Conservation (phyloP, 2,888 invertebrate genomes). For the Napeogenes sylphis region DNA sequence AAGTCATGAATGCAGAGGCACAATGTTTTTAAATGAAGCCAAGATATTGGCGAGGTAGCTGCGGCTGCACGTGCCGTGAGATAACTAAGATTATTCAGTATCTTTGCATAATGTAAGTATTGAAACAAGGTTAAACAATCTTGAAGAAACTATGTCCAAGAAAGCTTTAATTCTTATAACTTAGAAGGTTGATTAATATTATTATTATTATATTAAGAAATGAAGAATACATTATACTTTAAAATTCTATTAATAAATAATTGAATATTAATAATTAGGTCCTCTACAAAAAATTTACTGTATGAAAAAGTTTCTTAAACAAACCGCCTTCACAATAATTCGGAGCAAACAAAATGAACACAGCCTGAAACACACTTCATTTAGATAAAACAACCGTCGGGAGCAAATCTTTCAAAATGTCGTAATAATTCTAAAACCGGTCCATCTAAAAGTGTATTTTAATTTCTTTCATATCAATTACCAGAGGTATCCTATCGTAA, state of each 20-base stretch:
- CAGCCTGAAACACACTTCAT: too few species aligned
- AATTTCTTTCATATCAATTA: conserved; percentile 32
- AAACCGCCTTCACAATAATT: too few species aligned
- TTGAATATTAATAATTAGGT: too few species aligned
- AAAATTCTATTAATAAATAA: too few species aligned
- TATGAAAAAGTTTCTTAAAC: too few species aligned
- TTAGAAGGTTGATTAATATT: neutral
- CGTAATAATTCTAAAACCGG: conserved; percentile 16
- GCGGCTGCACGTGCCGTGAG: neutral
- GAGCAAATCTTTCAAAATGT: conserved; percentile 14
- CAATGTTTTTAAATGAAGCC: conserved; percentile 1
- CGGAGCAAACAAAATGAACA: too few species aligned
- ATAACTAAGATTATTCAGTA: neutral
- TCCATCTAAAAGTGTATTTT: conserved; percentile 19
- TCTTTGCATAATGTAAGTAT: conserved; percentile 6
- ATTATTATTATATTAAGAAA: too few species aligned
- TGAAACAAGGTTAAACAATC: too few species aligned
- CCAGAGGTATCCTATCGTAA: conserved; percentile 26
- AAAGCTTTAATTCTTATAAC: neutral
- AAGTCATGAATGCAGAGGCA: neutral
- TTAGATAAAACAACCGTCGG: conserved; percentile 8
- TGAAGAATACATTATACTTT: too few species aligned
- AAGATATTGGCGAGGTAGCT: neutral
- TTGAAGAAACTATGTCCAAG: neutral
- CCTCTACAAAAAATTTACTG: too few species aligned